Evolutionary conservation across 2,113 vertebrate species (phyloP).

Genomic region (Indri indri): DNA sequence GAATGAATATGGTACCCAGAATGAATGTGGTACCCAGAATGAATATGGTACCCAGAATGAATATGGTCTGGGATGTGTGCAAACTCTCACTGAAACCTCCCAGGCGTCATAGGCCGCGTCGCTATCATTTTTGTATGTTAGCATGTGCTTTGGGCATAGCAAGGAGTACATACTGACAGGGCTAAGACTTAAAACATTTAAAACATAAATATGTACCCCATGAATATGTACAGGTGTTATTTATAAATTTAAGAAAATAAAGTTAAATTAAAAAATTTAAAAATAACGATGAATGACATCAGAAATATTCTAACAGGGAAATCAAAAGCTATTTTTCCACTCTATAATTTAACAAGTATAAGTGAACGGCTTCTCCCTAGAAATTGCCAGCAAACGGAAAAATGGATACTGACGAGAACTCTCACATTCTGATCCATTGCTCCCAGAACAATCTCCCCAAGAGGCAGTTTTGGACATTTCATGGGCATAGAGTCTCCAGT

Average conservation of each 20-base stretch:
- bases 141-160: not conserved
- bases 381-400: not conserved
- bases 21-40: too few relatives aligned
- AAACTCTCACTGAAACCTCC: not conserved
- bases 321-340: not conserved
- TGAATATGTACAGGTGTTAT: too few relatives aligned
- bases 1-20: too few relatives aligned
- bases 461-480: not conserved
- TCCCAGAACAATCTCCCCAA: too few relatives aligned
- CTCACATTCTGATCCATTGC: too few relatives aligned
- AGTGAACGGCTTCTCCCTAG: not conserved
- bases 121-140: not conserved
- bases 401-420: not conserved
- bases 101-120: not conserved
- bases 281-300: not conserved
- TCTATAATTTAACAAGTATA: not conserved
- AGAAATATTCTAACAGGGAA: not conserved
- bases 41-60: fast-evolving
- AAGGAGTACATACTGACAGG: not conserved
- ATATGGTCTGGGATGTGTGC: not conserved
- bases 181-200: not conserved
- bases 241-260: too few relatives aligned
- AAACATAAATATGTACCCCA: not conserved
- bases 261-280: too few relatives aligned
- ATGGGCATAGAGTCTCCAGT: not conserved